phyloP scores from a whole-genome alignment of 2,888 invertebrate genomes.

The Athalia circularis region DNA sequence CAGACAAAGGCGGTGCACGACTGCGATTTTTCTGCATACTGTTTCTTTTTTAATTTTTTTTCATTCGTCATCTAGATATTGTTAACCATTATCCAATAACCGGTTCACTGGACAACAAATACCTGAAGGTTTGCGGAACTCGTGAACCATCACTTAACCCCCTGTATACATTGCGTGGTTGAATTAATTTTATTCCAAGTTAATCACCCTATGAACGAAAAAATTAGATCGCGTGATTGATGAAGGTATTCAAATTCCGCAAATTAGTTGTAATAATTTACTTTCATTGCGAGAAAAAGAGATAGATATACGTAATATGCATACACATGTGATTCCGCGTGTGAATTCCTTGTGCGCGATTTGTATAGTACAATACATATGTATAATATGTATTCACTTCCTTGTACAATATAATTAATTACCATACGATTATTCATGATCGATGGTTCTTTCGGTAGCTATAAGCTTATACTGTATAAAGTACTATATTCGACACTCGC shows the following conservation, averaged over 20 bases:
- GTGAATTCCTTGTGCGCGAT: neutral
- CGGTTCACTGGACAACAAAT: conserved; percentile 28
- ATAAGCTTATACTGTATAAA: too few species aligned
- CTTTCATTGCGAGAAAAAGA: too few species aligned
- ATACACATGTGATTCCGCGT: neutral
- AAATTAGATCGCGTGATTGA: too few species aligned
- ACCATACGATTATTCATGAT: neutral
- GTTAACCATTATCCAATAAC: conserved; percentile 31
- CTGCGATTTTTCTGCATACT: neutral
- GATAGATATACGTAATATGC: too few species aligned
- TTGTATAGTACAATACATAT: neutral
- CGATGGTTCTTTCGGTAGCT: too few species aligned
- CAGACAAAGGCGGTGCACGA: neutral
- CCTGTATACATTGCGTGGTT: too few species aligned
- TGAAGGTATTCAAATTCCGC: too few species aligned
- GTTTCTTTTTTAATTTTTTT: neutral
- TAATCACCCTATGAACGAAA: too few species aligned
- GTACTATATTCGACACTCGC: neutral
- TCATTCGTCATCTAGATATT: neutral
- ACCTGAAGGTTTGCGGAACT: conserved; percentile 24
- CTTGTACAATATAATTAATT: conserved; percentile 18
- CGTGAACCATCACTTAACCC: neutral
- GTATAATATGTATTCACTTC: neutral
- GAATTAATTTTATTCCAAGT: too few species aligned
- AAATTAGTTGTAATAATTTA: too few species aligned